phyloP scores from a whole-genome alignment of 2,797 vertebrate genomes.

The Serranus cabrilla region DNA sequence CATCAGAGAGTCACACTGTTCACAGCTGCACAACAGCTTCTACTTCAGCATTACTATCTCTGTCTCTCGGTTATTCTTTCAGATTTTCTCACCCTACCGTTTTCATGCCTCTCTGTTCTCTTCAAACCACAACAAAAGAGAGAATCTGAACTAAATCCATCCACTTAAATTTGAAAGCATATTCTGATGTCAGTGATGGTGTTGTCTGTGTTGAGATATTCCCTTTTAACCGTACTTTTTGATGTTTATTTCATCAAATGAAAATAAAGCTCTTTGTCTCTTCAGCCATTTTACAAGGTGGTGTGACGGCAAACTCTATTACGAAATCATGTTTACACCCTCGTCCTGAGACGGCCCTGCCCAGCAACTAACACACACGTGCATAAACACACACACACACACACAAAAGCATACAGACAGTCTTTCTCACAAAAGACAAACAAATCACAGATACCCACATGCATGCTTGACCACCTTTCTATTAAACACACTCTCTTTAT shows the following conservation, averaged over 20 bases:
- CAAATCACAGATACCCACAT: neutral
- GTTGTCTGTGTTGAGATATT: neutral
- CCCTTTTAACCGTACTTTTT: neutral
- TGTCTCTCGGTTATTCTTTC: neutral
- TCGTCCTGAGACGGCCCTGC: slow-evolving; percentile 77
- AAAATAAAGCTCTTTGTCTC: slow-evolving; percentile 26
- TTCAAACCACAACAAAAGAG: neutral
- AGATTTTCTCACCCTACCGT: neutral
- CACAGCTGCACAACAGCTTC: slow-evolving; percentile 14
- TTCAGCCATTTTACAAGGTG: slow-evolving; percentile 60
- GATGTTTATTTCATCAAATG: neutral
- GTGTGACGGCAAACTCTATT: slow-evolving; percentile 77
- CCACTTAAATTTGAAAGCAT: rapidly evolving
- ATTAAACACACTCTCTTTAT: slow-evolving; percentile 7
- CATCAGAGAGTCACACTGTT: slow-evolving; percentile 23
- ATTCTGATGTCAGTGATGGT: neutral
- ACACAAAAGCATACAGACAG: neutral
- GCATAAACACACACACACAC: slow-evolving; percentile 32
- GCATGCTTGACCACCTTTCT: slow-evolving; percentile 9
- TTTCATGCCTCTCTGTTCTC: neutral
- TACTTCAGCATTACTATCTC: neutral
- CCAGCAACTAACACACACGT: slow-evolving; percentile 67
- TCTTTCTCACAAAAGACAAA: neutral
- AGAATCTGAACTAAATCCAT: neutral
- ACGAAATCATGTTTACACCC: slow-evolving; percentile 85